Conservation (phyloP, 2,113 vertebrate species). For the Canis aureus region DNA sequence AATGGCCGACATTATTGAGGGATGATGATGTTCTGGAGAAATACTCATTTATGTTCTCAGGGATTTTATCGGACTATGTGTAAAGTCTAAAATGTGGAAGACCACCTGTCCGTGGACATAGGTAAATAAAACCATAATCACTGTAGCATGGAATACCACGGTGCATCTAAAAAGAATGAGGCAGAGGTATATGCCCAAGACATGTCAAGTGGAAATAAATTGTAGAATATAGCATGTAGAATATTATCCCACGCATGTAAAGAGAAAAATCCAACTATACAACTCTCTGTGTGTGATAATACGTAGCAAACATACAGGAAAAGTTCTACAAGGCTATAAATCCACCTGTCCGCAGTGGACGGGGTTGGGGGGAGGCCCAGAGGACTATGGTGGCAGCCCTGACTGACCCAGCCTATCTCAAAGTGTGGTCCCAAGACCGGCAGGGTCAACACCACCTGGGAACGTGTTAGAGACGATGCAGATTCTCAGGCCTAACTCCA, state of each 20-base stretch:
- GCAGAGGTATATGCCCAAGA: not conserved
- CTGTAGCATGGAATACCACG: not conserved
- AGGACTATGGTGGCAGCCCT: not conserved
- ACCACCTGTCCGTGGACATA: not conserved
- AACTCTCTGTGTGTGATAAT: not conserved
- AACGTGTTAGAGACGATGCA: not conserved
- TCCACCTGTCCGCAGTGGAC: rapidly evolving
- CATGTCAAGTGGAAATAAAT: not conserved
- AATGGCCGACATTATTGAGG: not conserved
- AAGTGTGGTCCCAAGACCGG: not conserved
- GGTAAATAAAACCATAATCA: not conserved
- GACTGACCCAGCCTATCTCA: not conserved
- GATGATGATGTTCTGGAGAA: not conserved
- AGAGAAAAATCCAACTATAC: not conserved
- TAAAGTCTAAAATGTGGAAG: not conserved
- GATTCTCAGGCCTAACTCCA: not conserved
- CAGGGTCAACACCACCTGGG: not conserved
- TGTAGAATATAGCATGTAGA: not conserved
- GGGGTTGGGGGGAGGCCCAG: not conserved
- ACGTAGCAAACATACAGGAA: not conserved
- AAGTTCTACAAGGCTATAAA: not conserved
- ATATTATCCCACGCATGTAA: not conserved
- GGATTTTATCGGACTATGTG: not conserved
- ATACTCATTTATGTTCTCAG: not conserved
- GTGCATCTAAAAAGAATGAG: not conserved